Evolutionary conservation across 2,797 vertebrate species (phyloP), one percentile per base, ranked within the genome.

Genomic region (Melanogrammus aeglefinus): DNA sequence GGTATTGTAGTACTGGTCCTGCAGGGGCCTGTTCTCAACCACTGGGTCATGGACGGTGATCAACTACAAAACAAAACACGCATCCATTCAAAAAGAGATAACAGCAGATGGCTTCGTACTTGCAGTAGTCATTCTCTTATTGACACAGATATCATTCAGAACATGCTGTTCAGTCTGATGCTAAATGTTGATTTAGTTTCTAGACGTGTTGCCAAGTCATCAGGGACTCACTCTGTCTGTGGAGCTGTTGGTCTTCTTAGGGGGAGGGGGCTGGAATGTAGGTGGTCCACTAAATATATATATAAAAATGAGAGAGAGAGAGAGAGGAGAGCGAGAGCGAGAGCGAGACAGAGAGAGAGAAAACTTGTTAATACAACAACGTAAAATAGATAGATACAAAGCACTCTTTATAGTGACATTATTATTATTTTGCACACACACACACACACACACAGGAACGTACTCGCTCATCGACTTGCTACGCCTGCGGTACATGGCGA

Each of bases 191-290:
- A 77, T 78, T 29, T 80, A 72, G 44, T 12, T 51, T 51, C 14
- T 18, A 18, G 14, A 51, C 16, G 4, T 51, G 41, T 18, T 72
- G 31, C 31, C 74, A 31, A 79, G 31, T 73, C 1, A n/a, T 38
- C 1, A 24, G 14, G 24, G 14, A 89, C 93, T 94, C 86, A 94
- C 94, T 84, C 6, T 81, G 78, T 81, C 86, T 13, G 80, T 74
- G 38, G 87, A 85, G 81, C 66, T 86, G 72, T 75, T 77, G 39
- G 63, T 84, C 86, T 93, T 95, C 79, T 87, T 81, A 0, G 94
- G 94, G 35, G 95, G 94, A 81, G 94, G 94, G 76, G 95, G 94
- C 83, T 94, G 95, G 88, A 95, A 77, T 63, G 91, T 93, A 24
- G 95, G 94, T 29, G 95, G 95, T 75, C 88, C 86, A 9, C 95